Evolutionary conservation across 2,888 invertebrate species (phyloP).

Genomic region (Ommatoiulus sabulosus): DNA sequence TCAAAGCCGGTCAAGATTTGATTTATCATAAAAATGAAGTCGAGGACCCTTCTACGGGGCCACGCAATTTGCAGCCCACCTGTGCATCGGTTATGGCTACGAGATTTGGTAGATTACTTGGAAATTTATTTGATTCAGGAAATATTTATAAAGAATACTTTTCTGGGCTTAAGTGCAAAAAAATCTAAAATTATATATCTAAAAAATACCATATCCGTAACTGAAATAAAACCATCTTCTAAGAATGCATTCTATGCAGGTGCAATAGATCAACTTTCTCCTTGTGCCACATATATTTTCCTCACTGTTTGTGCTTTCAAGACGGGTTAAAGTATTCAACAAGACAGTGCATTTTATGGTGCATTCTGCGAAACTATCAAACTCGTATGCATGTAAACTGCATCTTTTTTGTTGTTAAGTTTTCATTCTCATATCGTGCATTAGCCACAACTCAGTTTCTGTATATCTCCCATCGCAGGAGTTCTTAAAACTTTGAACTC

Average conservation of each 20-base stretch:
- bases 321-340: not conserved
- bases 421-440: too few species aligned
- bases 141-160: constrained; percentile 22
- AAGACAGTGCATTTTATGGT: not conserved
- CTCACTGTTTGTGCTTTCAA: not conserved
- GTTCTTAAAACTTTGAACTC: too few species aligned
- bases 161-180: not conserved
- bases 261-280: not conserved
- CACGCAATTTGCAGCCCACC: not conserved
- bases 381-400: too few species aligned
- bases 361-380: too few species aligned
- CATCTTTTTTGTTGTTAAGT: too few species aligned
- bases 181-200: not conserved
- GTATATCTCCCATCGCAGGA: too few species aligned
- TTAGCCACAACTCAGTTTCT: too few species aligned
- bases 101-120: not conserved
- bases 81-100: not conserved
- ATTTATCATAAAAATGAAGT: not conserved
- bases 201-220: not conserved
- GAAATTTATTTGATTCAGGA: not conserved
- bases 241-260: not conserved
- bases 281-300: not conserved
- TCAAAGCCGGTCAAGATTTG: not conserved
- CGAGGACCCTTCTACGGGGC: not conserved
- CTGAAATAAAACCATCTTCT: not conserved